A percentile compares a stretch with the other conserved stretches of the same genome.
phyloP scores from a whole-genome alignment of 1,140 invertebrate species.

The Holcopasites calliopsidis region DNA sequence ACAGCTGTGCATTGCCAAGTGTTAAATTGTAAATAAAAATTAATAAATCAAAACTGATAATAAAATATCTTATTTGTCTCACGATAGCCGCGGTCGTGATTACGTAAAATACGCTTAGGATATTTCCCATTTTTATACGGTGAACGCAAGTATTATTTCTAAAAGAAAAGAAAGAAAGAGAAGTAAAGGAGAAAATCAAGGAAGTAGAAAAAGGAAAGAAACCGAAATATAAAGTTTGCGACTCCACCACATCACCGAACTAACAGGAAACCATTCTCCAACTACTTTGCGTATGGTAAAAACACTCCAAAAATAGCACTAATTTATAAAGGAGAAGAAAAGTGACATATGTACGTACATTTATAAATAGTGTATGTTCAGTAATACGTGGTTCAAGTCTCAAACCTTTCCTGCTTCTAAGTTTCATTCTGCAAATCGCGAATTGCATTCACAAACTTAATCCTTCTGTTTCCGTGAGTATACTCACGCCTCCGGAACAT shows the following conservation, averaged over 20 bases:
- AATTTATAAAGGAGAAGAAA: no score
- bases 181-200: not conserved
- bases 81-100: no score
- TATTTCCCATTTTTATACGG: no score
- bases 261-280: not conserved
- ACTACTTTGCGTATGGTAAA: no score
- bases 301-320: no score
- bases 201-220: not conserved
- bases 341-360: no score
- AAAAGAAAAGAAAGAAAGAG: not conserved
- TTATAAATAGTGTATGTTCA: not conserved
- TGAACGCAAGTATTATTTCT: no score
- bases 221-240: not conserved
- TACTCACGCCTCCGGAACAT: not conserved
- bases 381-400: not conserved
- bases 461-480: not conserved
- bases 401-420: not conserved
- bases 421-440: not conserved
- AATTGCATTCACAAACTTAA: not conserved
- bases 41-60: no score
- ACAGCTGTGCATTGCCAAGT: no score
- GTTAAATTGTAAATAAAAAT: no score
- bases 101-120: no score
- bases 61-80: no score
- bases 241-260: not conserved